These are phyloP conservation scores for Acropora tenuis DNA, from an alignment of 64 coral and sea anemone species.

Conservation along the genomic window DNA sequence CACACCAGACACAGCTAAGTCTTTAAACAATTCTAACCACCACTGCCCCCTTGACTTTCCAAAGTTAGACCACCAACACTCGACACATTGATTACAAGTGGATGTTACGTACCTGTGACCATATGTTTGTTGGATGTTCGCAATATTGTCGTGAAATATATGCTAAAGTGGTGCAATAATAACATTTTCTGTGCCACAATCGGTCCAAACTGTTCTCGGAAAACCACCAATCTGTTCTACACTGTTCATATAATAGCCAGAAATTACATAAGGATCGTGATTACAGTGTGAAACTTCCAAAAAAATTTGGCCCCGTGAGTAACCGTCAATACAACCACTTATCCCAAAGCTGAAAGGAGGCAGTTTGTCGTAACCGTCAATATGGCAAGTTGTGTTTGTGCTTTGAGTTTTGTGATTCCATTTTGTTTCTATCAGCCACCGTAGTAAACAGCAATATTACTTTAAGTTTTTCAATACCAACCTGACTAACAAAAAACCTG, in stretches of 20 bases:
- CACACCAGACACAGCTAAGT: background rate
- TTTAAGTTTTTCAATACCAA: too few relatives aligned
- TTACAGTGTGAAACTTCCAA: background rate
- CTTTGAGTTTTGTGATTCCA: too few relatives aligned
- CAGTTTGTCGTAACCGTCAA: too few relatives aligned
- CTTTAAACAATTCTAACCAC: conserved; percentile 10
- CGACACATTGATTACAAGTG: background rate
- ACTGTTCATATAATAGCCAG: conserved; percentile 26
- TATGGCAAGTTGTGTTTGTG: too few relatives aligned
- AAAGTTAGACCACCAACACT: background rate
- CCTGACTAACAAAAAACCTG: too few relatives aligned
- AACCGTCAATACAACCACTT: conserved; percentile 23
- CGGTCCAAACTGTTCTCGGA: background rate
- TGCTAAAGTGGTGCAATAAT: conserved; percentile 9
- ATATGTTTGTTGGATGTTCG: conserved; percentile 5
- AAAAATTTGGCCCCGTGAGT: background rate
- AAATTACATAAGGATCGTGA: conserved; percentile 8
- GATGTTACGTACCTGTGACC: conserved; percentile 15
- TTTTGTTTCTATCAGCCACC: too few relatives aligned
- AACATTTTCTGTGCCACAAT: conserved; percentile 10
- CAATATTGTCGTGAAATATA: background rate
- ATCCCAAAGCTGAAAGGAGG: conserved; percentile 12
- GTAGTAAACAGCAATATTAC: too few relatives aligned
- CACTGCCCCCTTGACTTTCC: background rate
- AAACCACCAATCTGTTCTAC: conserved; percentile 13